Percentiles rank a stretch among this genome's conserved stretches.
These are phyloP conservation scores for Etheostoma spectabile DNA, from an alignment of 2,113 vertebrate species.

Conservation along the genomic window DNA sequence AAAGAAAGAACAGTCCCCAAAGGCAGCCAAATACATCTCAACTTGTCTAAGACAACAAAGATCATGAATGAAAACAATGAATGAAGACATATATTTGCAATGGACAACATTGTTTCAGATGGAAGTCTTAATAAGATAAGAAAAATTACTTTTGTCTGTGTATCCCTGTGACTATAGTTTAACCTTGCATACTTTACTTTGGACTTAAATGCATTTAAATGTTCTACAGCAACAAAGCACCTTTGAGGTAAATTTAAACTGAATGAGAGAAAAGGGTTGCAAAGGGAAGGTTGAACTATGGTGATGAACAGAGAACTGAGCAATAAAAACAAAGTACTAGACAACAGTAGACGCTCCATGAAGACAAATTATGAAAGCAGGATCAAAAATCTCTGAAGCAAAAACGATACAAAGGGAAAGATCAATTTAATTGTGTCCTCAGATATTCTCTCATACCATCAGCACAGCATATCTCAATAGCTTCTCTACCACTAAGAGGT, in stretches of 20 bases:
- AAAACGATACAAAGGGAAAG: neutral
- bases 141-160: too few species aligned
- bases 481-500: neutral
- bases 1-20: neutral
- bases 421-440: constrained; percentile 26
- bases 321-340: neutral
- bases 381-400: constrained; percentile 12
- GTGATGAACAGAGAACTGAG: neutral
- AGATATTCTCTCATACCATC: constrained; percentile 8
- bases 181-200: constrained; percentile 3
- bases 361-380: neutral
- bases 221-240: neutral
- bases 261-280: constrained; percentile 5
- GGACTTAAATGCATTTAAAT: neutral
- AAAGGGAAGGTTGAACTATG: neutral
- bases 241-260: neutral
- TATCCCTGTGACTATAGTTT: neutral
- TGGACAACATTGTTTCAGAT: neutral
- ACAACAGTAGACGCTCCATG: neutral
- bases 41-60: neutral
- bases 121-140: neutral
- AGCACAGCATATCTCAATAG: neutral
- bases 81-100: neutral
- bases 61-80: neutral
- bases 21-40: neutral